Conservation (phyloP, 2,113 vertebrate genomes). For the Oreochromis niloticus region DNA sequence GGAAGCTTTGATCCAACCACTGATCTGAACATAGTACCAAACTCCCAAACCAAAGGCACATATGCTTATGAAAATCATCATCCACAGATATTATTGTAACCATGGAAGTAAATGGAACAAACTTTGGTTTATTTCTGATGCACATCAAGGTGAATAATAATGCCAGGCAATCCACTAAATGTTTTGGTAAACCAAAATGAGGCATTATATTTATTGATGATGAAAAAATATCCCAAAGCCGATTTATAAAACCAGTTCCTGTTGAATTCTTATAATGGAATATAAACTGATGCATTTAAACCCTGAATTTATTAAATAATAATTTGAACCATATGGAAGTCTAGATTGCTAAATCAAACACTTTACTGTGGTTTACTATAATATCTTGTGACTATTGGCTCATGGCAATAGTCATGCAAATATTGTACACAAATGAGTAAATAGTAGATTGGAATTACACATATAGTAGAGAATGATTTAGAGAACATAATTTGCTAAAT, state of each 20-base stretch:
- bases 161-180: background rate
- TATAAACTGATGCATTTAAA: background rate
- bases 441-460: background rate
- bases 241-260: background rate
- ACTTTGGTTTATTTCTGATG: background rate
- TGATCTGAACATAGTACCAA: background rate
- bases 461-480: background rate
- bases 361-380: background rate
- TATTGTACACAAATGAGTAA: background rate
- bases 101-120: background rate
- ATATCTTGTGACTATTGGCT: background rate
- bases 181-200: background rate
- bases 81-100: background rate
- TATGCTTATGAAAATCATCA: background rate
- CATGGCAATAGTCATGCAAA: background rate
- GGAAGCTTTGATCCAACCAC: background rate
- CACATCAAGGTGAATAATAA: background rate
- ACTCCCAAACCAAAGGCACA: accelerated
- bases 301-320: background rate
- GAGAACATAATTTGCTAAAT: background rate
- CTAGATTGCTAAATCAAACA: background rate
- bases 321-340: background rate
- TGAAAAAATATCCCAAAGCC: background rate
- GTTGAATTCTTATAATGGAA: background rate
- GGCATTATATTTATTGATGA: background rate